Percentiles rank a stretch among this genome's conserved stretches.
phyloP scores from a whole-genome alignment of 1,140 invertebrate genomes.

The Homarus americanus region DNA sequence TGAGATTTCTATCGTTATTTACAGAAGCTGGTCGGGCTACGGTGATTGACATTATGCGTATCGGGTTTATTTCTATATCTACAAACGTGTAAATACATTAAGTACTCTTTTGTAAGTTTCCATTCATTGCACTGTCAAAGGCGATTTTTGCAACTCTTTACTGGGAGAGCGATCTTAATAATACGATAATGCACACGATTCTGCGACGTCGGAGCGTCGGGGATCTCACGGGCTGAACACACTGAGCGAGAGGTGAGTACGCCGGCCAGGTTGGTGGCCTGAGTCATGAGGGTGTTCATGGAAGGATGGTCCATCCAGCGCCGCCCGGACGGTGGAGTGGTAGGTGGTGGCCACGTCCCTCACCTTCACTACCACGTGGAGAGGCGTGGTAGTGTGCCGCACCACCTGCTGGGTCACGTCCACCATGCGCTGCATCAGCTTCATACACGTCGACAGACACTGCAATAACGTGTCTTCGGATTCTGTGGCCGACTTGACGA shows the following conservation, averaged over 20 bases:
- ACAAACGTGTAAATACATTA: conserved; percentile 65
- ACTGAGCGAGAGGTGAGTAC: conserved; percentile 88
- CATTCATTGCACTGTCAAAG: conserved; percentile 80
- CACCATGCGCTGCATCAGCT: conserved; percentile 82
- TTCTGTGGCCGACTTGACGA: conserved; percentile 88
- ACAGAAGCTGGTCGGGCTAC: conserved; percentile 61
- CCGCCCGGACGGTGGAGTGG: conserved; percentile 80
- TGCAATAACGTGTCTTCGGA: conserved; percentile 81
- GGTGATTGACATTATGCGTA: conserved; percentile 25
- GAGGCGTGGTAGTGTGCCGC: conserved; percentile 85
- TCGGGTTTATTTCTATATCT: conserved; percentile 58
- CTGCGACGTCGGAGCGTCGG: conserved; percentile 5
- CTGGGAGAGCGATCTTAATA: conserved; percentile 76
- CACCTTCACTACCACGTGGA: conserved; percentile 88
- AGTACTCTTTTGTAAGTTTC: conserved; percentile 77
- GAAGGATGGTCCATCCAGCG: conserved; percentile 79
- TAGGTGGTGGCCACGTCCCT: conserved; percentile 89
- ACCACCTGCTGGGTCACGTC: conserved; percentile 85
- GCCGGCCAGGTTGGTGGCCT: conserved; percentile 89
- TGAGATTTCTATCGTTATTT: conserved; percentile 66
- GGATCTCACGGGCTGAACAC: conserved; percentile 85
- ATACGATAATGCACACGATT: conserved; percentile 42
- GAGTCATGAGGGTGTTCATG: conserved; percentile 81
- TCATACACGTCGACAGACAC: conserved; percentile 85
- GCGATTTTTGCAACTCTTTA: conserved; percentile 79